Percentiles rank a stretch among this genome's conserved stretches.
phyloP scores from a whole-genome alignment of 2,113 vertebrate genomes.

The Oceanites oceanicus region DNA sequence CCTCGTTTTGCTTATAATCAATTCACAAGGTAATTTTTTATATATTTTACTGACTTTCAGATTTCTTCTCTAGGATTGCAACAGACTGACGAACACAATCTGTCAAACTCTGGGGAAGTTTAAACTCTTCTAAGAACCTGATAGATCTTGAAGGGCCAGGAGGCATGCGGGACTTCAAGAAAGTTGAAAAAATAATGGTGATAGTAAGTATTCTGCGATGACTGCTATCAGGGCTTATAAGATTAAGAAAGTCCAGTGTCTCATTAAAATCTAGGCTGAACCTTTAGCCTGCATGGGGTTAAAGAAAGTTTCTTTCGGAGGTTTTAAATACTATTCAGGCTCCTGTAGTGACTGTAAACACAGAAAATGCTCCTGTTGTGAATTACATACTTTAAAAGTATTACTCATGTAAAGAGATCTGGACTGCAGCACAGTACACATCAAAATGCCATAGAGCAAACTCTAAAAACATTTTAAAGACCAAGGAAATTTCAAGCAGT shows the following conservation, averaged over 20 bases:
- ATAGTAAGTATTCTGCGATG: not conserved
- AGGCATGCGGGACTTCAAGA: not conserved
- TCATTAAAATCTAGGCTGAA: not conserved
- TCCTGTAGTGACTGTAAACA: slow-evolving; percentile 30
- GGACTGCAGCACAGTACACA: not conserved
- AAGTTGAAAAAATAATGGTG: not conserved
- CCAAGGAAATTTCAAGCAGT: not conserved
- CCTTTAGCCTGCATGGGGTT: not conserved
- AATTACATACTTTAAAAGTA: slow-evolving; percentile 6
- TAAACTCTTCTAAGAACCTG: not conserved
- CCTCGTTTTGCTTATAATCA: not conserved
- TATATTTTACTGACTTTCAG: not conserved
- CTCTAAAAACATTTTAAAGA: not conserved
- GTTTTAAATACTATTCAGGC: not conserved
- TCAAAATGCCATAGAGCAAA: not conserved
- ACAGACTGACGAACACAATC: not conserved
- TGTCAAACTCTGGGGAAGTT: not conserved
- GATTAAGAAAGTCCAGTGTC: not conserved
- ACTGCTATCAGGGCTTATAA: not conserved
- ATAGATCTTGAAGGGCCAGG: not conserved
- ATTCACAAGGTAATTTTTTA: not conserved
- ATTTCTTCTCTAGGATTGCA: not conserved
- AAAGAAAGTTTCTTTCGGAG: slow-evolving; percentile 23
- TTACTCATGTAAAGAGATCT: not conserved
- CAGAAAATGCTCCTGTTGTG: not conserved